Percentiles rank a stretch among this genome's conserved stretches.
These are phyloP conservation scores for Dinocampus coccinellae DNA, from an alignment of 2,888 invertebrate genomes.

Conservation along the genomic window DNA sequence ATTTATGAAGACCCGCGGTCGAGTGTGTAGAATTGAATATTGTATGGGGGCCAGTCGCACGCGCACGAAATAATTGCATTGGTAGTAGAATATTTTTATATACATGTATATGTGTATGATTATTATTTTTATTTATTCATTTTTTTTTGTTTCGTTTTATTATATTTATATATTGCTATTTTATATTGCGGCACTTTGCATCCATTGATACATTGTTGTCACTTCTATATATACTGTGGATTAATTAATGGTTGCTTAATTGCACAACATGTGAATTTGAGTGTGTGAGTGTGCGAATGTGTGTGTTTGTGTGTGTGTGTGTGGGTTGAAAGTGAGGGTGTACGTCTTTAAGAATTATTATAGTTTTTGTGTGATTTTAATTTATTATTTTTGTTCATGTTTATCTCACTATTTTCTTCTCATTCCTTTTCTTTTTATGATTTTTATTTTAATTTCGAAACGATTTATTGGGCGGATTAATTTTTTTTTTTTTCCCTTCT, in stretches of 20 bases:
- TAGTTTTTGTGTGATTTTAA: background rate
- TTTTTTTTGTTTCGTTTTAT: background rate
- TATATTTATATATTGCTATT: too few relatives aligned
- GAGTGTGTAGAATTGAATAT: constrained; percentile 45
- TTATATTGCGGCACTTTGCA: too few relatives aligned
- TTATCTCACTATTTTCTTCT: background rate
- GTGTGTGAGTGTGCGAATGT: too few relatives aligned
- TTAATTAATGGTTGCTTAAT: constrained; percentile 63
- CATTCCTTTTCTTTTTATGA: constrained; percentile 10
- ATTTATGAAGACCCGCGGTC: constrained; percentile 63
- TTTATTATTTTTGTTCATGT: constrained; percentile 25
- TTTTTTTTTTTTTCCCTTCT: background rate
- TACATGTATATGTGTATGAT: background rate
- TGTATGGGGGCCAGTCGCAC: constrained; percentile 25
- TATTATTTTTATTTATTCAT: background rate
- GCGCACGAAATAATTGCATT: constrained; percentile 35
- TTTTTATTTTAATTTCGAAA: background rate
- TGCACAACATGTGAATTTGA: too few relatives aligned
- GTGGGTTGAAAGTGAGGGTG: background rate
- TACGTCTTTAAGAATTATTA: background rate
- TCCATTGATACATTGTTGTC: constrained; percentile 18
- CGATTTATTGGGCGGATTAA: background rate
- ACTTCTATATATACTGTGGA: constrained; percentile 25
- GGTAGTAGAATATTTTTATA: background rate
- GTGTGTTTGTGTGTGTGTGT: too few relatives aligned